A percentile compares a stretch with the other conserved stretches of the same genome.
These are phyloP conservation scores for Lophura nycthemera DNA, from an alignment of 2,113 vertebrate species.

Conservation along the genomic window DNA sequence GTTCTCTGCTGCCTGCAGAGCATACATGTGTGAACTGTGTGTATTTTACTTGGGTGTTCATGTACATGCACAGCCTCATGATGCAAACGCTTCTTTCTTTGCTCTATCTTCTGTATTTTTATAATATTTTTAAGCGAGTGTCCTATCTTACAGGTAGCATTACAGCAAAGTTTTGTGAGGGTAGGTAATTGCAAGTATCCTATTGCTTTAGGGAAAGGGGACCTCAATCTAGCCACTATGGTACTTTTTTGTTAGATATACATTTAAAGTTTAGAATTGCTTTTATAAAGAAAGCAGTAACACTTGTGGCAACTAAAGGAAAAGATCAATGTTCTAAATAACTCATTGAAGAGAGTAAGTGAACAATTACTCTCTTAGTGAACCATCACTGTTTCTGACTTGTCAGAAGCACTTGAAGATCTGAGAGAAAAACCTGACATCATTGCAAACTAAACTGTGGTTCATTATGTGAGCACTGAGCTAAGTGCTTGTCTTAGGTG, in stretches of 20 bases:
- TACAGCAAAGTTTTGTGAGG: background rate
- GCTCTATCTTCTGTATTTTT: background rate
- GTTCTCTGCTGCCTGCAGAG: background rate
- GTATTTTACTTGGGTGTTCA: background rate
- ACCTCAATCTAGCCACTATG: background rate
- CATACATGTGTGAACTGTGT: background rate
- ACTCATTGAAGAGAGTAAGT: background rate
- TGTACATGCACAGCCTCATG: background rate
- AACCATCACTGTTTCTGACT: background rate
- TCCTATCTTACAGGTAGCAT: background rate
- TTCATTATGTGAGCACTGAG: background rate
- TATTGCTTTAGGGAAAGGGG: background rate
- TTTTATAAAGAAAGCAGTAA: background rate
- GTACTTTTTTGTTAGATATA: background rate
- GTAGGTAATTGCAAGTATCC: background rate
- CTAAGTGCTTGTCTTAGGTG: background rate
- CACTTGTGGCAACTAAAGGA: background rate
- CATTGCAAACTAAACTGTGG: background rate
- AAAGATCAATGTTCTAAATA: background rate
- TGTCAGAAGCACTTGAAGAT: background rate
- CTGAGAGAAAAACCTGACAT: background rate
- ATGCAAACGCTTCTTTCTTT: background rate
- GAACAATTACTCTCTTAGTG: background rate
- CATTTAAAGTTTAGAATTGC: background rate
- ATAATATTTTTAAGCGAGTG: background rate